Evolutionary conservation across 2,888 invertebrate species (phyloP).

Genomic region (Cosmorhoe ocellata): DNA sequence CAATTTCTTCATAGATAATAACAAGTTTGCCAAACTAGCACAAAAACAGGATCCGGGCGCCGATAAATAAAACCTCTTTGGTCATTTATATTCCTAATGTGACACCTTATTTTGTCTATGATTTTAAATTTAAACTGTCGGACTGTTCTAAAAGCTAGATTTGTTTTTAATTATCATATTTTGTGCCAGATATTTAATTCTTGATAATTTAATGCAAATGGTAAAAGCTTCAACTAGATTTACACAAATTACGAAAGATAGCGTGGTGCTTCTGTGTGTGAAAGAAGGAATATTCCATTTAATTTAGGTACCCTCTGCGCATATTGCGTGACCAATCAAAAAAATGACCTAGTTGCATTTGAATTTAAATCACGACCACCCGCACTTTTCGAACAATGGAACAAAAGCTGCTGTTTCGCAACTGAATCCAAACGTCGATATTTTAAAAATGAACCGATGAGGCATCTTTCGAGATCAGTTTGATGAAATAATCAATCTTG

Average conservation of each 20-base stretch:
- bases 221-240: background rate
- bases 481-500: constrained; percentile 14
- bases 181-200: background rate
- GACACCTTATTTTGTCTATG: constrained; percentile 6
- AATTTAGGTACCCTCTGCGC: too few species aligned
- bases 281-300: too few species aligned
- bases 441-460: constrained; percentile 43
- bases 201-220: background rate
- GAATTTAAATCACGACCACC: constrained; percentile 42
- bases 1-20: constrained; percentile 3
- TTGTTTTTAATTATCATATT: background rate
- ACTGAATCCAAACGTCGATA: constrained; percentile 48
- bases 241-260: too few species aligned
- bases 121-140: background rate
- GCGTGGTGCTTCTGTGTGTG: too few species aligned
- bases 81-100: constrained; percentile 14
- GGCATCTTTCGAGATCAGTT: constrained; percentile 1
- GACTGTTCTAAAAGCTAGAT: background rate
- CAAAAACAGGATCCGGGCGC: constrained; percentile 22
- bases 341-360: constrained; percentile 29
- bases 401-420: constrained; percentile 49
- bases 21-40: constrained; percentile 10
- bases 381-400: constrained; percentile 48
- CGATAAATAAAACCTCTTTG: constrained; percentile 20
- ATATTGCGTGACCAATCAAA: constrained; percentile 13